Evolutionary conservation across 1,140 invertebrate genomes (phyloP).

Genomic region (Brachionus koreanus): DNA sequence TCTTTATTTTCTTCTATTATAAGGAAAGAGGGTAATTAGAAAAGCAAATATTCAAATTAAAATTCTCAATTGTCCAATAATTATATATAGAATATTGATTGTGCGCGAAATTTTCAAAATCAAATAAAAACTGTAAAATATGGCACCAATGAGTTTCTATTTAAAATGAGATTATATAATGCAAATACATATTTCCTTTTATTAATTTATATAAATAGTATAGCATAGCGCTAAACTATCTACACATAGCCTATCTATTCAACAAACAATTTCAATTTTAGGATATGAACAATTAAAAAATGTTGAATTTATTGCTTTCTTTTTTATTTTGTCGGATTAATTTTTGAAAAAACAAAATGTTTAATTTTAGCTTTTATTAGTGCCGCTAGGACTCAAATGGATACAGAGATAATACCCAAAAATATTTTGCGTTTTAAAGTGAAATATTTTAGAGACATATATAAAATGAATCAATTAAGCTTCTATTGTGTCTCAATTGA

Average conservation of each 20-base stretch:
- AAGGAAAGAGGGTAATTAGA: not conserved
- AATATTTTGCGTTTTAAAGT: slow-evolving; percentile 21
- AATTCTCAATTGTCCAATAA: not conserved
- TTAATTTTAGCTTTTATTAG: not conserved
- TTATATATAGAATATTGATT: not conserved
- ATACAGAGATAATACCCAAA: not conserved
- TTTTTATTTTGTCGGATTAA: slow-evolving; percentile 1
- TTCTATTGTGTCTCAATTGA: not conserved
- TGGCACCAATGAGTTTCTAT: not conserved
- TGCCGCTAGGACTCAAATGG: not conserved
- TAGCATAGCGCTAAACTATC: not conserved
- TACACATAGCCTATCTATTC: not conserved
- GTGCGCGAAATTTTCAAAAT: not conserved
- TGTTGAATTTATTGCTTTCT: not conserved
- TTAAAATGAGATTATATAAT: slow-evolving; percentile 17
- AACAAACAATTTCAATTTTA: not conserved
- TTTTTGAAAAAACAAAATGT: not conserved
- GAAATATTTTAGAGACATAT: not conserved
- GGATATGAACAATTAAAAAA: not conserved
- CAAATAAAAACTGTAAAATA: slow-evolving; percentile 20
- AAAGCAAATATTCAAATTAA: slow-evolving; percentile 17
- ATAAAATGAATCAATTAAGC: not conserved
- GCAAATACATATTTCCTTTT: slow-evolving; percentile 6
- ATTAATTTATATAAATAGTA: not conserved
- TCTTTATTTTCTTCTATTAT: not conserved